Conservation (phyloP, 2,113 vertebrate species). For the Nothocercus nigrocapillus region DNA sequence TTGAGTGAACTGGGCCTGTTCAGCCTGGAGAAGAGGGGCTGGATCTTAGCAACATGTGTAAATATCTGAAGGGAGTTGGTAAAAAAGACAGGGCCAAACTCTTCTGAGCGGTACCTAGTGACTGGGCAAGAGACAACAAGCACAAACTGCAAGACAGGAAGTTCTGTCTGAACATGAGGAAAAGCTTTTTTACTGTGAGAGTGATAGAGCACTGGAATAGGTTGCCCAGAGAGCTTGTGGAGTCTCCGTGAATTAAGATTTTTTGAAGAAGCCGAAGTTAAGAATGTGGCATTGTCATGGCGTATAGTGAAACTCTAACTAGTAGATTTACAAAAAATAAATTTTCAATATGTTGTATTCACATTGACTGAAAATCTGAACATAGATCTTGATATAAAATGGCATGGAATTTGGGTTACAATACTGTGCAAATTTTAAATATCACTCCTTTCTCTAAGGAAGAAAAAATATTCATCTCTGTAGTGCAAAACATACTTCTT, state of each 20-base stretch:
- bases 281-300: neutral
- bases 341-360: neutral
- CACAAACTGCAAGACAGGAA: too few relatives aligned
- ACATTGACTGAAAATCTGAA: neutral
- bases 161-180: too few relatives aligned
- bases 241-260: neutral
- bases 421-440: neutral
- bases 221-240: too few relatives aligned
- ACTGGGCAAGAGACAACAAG: too few relatives aligned
- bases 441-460: neutral
- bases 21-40: too few relatives aligned
- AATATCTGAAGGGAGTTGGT: too few relatives aligned
- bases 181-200: too few relatives aligned
- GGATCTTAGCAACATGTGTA: too few relatives aligned
- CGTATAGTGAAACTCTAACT: neutral
- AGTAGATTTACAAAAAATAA: neutral
- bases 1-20: too few relatives aligned
- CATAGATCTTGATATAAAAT: neutral
- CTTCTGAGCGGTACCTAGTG: too few relatives aligned
- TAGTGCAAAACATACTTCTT: neutral
- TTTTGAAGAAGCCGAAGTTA: neutral
- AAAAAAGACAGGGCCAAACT: too few relatives aligned
- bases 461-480: neutral
- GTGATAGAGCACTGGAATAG: too few relatives aligned
- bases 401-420: neutral